phyloP scores from a whole-genome alignment of 2,888 invertebrate genomes.

The Drosophila paracracens region DNA sequence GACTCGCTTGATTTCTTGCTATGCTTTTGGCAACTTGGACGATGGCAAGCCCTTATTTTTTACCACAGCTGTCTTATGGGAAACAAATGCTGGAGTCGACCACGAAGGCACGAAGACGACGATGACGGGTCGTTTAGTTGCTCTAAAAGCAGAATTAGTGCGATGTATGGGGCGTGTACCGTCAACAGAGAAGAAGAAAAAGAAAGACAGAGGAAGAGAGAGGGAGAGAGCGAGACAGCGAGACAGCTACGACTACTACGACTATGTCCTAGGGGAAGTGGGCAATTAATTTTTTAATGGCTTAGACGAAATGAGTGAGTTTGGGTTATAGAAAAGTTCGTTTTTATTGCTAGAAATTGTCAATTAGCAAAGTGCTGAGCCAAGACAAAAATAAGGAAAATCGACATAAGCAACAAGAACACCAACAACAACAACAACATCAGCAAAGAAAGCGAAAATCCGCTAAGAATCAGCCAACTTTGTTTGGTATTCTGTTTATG shows the following conservation, averaged over 20 bases:
- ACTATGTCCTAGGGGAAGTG: constrained; percentile 55
- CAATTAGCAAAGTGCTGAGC: constrained; percentile 71
- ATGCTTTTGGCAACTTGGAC: constrained; percentile 54
- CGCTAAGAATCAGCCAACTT: constrained; percentile 56
- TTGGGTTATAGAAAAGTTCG: constrained; percentile 70
- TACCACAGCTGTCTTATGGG: constrained; percentile 43
- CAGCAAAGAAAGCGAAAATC: constrained; percentile 20
- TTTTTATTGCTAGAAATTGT: constrained; percentile 66
- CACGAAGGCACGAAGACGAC: constrained; percentile 18
- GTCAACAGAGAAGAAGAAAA: neutral
- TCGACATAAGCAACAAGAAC: neutral
- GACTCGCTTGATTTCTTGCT: constrained; percentile 36
- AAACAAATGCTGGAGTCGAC: constrained; percentile 54
- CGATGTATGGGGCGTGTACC: constrained; percentile 71
- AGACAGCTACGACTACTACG: neutral
- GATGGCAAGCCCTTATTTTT: constrained; percentile 69
- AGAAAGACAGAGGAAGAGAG: too few relatives aligned
- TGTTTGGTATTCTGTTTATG: constrained; percentile 12
- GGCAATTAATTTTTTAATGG: constrained; percentile 80
- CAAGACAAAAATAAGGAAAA: constrained; percentile 12
- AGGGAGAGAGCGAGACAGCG: neutral
- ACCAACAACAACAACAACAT: neutral
- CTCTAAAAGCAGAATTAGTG: constrained; percentile 70
- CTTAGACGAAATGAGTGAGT: constrained; percentile 75
- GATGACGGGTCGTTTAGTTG: constrained; percentile 55